phyloP scores from a whole-genome alignment of 2,113 vertebrate genomes.

The Nicator chloris region DNA sequence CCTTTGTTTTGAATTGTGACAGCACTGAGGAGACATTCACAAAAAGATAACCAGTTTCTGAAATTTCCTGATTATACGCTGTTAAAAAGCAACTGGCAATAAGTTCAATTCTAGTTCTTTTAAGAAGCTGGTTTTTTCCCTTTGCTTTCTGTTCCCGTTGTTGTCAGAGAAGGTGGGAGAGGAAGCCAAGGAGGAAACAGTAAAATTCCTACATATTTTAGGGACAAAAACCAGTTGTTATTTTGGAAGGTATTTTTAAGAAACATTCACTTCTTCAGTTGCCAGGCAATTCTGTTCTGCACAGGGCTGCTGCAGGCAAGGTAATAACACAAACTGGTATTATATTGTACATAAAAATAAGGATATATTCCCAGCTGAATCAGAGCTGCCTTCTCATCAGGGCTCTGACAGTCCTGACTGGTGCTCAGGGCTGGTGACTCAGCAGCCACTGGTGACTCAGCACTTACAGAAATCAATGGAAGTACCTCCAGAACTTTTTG shows the following conservation, averaged over 20 bases:
- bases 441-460: conserved; percentile 45
- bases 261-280: neutral
- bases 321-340: neutral
- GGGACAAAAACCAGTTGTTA: neutral
- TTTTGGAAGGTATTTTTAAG: neutral
- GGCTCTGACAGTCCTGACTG: neutral
- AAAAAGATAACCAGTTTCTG: neutral
- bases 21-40: neutral
- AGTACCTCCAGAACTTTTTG: neutral
- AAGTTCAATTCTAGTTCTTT: neutral
- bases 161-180: neutral
- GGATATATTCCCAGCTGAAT: neutral
- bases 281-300: neutral
- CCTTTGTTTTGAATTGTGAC: rapidly evolving
- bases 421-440: neutral
- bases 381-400: neutral
- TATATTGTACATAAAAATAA: neutral
- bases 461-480: neutral
- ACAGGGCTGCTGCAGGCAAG: neutral
- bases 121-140: neutral
- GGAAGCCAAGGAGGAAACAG: neutral
- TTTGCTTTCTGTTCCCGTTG: neutral
- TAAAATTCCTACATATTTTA: neutral
- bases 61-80: neutral
- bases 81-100: neutral